These are phyloP conservation scores for Antidorcas marsupialis DNA, from an alignment of 2,113 vertebrate species.

Conservation along the genomic window DNA sequence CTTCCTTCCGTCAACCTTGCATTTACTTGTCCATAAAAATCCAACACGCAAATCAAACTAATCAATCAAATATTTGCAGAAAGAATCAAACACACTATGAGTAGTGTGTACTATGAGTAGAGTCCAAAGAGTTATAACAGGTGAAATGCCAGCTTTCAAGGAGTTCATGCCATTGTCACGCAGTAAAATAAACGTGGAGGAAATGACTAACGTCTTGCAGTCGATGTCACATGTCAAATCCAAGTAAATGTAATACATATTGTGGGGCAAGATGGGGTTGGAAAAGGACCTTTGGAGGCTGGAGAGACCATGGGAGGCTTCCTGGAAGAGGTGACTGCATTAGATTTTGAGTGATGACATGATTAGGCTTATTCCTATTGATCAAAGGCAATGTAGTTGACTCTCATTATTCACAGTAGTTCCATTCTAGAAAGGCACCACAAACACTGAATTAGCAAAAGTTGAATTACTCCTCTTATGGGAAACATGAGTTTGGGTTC, in stretches of 20 bases:
- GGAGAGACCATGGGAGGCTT: not conserved
- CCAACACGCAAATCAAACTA: not conserved
- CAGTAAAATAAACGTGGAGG: not conserved
- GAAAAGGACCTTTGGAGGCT: not conserved
- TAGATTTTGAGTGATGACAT: not conserved
- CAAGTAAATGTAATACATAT: too few species aligned
- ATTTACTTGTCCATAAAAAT: not conserved
- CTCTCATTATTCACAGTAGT: not conserved
- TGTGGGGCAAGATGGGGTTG: rapidly evolving
- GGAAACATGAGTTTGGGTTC: rapidly evolving
- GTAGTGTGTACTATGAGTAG: too few species aligned
- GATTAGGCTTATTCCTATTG: not conserved
- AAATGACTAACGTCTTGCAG: not conserved
- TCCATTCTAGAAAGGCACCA: not conserved
- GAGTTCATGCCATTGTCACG: not conserved
- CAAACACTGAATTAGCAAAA: not conserved
- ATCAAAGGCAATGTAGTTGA: not conserved
- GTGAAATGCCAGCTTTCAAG: not conserved
- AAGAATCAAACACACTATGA: not conserved
- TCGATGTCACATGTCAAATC: not conserved
- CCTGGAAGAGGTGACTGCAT: not conserved
- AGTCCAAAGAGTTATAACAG: not conserved
- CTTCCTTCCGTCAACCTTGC: not conserved
- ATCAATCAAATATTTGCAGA: not conserved
- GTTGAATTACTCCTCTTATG: not conserved